phyloP scores from a whole-genome alignment of 2,888 invertebrate genomes.

The Caenorhabditis japonica region DNA sequence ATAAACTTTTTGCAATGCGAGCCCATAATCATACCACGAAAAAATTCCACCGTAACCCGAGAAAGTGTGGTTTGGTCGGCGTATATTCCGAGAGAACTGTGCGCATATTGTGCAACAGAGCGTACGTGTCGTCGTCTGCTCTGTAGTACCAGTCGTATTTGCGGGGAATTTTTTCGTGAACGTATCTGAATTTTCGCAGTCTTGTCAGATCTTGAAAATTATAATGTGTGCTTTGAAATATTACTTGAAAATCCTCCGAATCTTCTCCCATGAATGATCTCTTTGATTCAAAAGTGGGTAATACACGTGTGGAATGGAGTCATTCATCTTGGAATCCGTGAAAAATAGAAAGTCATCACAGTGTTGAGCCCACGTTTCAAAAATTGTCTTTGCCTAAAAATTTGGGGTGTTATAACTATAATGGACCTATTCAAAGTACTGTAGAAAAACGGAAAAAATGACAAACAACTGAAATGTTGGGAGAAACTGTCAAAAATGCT shows the following conservation, averaged over 20 bases:
- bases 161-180: constrained; percentile 48
- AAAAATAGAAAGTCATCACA: constrained; percentile 70
- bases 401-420: too few relatives aligned
- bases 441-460: too few relatives aligned
- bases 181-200: constrained; percentile 47
- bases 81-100: constrained; percentile 58
- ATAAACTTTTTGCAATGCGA: neutral
- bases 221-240: neutral
- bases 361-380: constrained; percentile 67
- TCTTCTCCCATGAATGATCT: constrained; percentile 73
- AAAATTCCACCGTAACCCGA: constrained; percentile 70
- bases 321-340: constrained; percentile 65
- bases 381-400: constrained; percentile 62
- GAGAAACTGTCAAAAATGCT: too few relatives aligned
- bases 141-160: constrained; percentile 71
- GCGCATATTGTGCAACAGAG: constrained; percentile 67
- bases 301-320: constrained; percentile 64
- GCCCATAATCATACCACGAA: constrained; percentile 54
- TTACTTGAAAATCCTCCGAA: constrained; percentile 64
- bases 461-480: too few relatives aligned
- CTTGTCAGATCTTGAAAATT: neutral
- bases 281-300: constrained; percentile 61
- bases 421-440: too few relatives aligned
- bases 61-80: constrained; percentile 56
- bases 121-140: constrained; percentile 71